Percentiles rank a stretch among this genome's conserved stretches.
phyloP scores from a whole-genome alignment of 2,797 vertebrate genomes.

The Vireo griseus region DNA sequence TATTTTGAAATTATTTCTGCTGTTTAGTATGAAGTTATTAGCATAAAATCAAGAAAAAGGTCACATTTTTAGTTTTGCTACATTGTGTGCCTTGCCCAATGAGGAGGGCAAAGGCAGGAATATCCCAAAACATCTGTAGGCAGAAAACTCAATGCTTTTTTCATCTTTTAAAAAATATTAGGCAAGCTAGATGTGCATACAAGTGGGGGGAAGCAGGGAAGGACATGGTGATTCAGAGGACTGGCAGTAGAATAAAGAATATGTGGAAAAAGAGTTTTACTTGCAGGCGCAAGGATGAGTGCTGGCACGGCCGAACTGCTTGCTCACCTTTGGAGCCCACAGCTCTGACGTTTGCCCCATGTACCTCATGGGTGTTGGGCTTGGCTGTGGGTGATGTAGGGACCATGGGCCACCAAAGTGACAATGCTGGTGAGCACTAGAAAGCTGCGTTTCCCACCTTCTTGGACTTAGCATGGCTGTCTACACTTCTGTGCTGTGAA shows the following conservation, averaged over 20 bases:
- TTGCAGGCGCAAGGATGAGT: not conserved
- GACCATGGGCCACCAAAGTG: rapidly evolving
- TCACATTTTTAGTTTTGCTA: not conserved
- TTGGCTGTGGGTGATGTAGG: rapidly evolving
- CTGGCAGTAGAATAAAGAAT: constrained; percentile 35
- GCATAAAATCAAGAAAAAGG: not conserved
- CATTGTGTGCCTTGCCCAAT: not conserved
- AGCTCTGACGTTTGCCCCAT: not conserved
- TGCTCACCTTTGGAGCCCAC: not conserved
- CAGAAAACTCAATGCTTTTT: not conserved
- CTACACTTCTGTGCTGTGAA: not conserved
- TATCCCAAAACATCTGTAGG: not conserved
- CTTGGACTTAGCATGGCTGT: not conserved
- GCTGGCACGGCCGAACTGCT: not conserved
- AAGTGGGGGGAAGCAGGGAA: not conserved
- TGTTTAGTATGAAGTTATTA: not conserved
- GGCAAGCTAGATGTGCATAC: not conserved
- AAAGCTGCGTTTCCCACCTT: not conserved
- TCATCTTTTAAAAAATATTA: not conserved
- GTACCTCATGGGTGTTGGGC: not conserved
- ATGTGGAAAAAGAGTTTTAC: not conserved
- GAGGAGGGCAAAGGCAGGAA: not conserved
- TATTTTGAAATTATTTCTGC: constrained; percentile 20
- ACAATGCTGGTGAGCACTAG: not conserved
- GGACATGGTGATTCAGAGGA: not conserved